Base-by-base conservation (phyloP, 1,140 invertebrate species). In the Atta colombica region DNA sequence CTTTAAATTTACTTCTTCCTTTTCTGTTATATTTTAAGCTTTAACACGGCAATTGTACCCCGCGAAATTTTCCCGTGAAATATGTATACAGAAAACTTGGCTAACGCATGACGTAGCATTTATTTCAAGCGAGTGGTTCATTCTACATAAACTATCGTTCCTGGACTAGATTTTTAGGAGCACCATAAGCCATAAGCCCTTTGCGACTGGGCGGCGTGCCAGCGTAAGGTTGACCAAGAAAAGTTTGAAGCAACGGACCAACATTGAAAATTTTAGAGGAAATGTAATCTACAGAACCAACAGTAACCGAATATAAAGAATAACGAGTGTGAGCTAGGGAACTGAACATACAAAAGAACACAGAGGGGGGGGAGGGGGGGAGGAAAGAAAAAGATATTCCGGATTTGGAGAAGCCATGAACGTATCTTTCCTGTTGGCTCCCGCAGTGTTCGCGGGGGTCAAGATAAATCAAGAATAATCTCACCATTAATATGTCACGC, bases 391-490 rank as follows among this genome's bases (percentile, higher is more conserved):
- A 14, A 4, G 21, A 21, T 16, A 55, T 68, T 21, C 21, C n/a
- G 55, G 53, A 81, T 86, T 49, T 51, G 53, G 39, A 49, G 53
- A 61, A 49, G 55, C 28, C 14, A 12, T 45, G 16, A 39, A 74
- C 10, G 25, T 80, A 82, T 74, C 68, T 55, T 60, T 35, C 8
- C n/a, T 45, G 68, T 25, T 8, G 63, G 18, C 68, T 49, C 12
- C 51, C 25, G 53, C 78, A 49, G 25, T 49, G 66, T 25, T 16
- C 39, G 58, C 2, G 18, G 18, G 14, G 53, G 25, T 84, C 55
- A 63, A 84, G 69, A 84, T 84, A 84, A 84, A 84, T 84, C 80
- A 84, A 84, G 80, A 84, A 25, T 84, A 84, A 84, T 75, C 80
- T 74, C 45, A 39, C 80, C 80, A 75, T 84, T 84, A 84, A 84